Evolutionary conservation across 2,113 vertebrate species (phyloP), one percentile per base, ranked within the genome.

Genomic region (Trogon melanurus): DNA sequence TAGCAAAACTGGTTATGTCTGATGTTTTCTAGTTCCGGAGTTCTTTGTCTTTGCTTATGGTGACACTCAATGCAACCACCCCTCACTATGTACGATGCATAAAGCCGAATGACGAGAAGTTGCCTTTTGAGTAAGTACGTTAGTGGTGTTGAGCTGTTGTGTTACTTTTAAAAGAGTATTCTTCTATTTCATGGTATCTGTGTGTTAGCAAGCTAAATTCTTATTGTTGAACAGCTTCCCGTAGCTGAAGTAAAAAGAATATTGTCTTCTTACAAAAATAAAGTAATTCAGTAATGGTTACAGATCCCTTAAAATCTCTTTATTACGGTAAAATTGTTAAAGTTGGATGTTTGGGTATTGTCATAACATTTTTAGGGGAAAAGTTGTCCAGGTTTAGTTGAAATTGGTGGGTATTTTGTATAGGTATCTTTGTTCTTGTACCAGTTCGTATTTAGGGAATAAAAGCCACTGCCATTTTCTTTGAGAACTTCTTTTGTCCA

Each of bases 71-170:
- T 9, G 98, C 98, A 8, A 99, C 99, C 73, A 99, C 99, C 1
- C 99, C 99, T 78, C 99, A 99, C 92, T 99, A 99, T 3, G 99
- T 99, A 3, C 98, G 99, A 36, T 99, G 99, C 97, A 99, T 99
- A 96, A 99, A 99, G 93, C 99, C 99, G 23, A 99, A 99, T 2
- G 99, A 99, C 70, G 98, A 98, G 73, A 99, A 99, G 86, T 64
- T 99, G 57, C 98, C 99, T 13, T 99, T 99, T 96, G 98, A 99
- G 99, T 99, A 93, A 98, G 99, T 99, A 61, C 61, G 25, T 38
- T n/a, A 9, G 14, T 14, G 27, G 9, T 23, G 5, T 16, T 62
- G 21, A 74, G 75, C 51, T 79, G 21, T n/a, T 54, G 34, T 3
- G 6, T n/a, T 86, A 29, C 13, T 15, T 79, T 70, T 47, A 57